Evolutionary conservation across 2,797 vertebrate genomes (phyloP).

Genomic region (Paedocypris micromegethes): DNA sequence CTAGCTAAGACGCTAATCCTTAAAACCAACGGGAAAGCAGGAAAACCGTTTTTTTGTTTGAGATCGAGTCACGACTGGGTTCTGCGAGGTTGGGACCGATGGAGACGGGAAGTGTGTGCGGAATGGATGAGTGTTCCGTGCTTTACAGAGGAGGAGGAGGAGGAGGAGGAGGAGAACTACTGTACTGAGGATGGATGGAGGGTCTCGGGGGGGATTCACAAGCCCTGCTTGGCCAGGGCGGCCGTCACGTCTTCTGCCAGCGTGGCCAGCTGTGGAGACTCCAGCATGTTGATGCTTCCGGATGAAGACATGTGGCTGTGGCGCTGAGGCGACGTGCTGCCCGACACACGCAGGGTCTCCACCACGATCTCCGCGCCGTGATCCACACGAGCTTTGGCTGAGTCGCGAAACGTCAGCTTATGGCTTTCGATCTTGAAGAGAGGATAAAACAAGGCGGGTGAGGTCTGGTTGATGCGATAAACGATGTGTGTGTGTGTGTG

Average conservation of each 20-base stretch:
- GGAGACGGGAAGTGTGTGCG: slow-evolving; percentile 17
- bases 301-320: slow-evolving; percentile 95
- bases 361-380: slow-evolving; percentile 88
- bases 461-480: background rate
- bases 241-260: slow-evolving; percentile 95
- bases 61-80: slow-evolving; percentile 41
- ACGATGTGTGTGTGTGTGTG: slow-evolving; percentile 36
- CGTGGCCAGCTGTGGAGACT: slow-evolving; percentile 92
- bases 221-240: slow-evolving; percentile 96
- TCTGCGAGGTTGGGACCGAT: slow-evolving; percentile 47
- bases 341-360: slow-evolving; percentile 82
- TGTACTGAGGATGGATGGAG: slow-evolving; percentile 27
- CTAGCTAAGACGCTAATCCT: slow-evolving; percentile 50
- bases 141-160: slow-evolving; percentile 31
- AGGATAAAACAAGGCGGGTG: background rate
- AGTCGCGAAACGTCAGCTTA: slow-evolving; percentile 85
- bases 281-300: slow-evolving; percentile 92
- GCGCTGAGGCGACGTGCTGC: slow-evolving; percentile 81
- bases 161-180: slow-evolving; percentile 19
- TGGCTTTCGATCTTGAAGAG: slow-evolving; percentile 89
- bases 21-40: slow-evolving; percentile 48
- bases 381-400: slow-evolving; percentile 87
- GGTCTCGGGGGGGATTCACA: slow-evolving; percentile 75
- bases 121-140: slow-evolving; percentile 23
- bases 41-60: slow-evolving; percentile 43